Evolutionary conservation across 2,888 invertebrate genomes (phyloP), one percentile per base, ranked within the genome.

Genomic region (Hofmannophila pseudospretella): DNA sequence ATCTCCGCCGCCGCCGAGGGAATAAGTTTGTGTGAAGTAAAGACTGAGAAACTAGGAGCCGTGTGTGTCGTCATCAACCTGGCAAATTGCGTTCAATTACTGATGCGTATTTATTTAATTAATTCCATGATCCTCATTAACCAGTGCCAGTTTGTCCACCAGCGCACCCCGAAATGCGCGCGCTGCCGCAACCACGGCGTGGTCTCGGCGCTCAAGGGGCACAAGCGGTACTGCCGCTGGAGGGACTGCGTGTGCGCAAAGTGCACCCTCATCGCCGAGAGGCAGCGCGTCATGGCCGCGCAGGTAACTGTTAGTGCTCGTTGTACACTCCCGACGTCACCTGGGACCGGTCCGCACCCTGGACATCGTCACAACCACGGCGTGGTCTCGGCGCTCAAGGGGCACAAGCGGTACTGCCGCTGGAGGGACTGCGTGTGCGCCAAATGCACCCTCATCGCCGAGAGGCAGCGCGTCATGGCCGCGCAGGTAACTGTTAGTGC

Each of bases 391-490:
- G 96, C 96, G 4, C 88, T 97, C 38, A 98, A 98, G 85, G 97
- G 96, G 0, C 96, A 96, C 88, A 97, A 97, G 82, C 91, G 98
- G 8, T 98, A 98, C 85, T 99, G 98, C 75, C 91, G 97, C 42
- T 99, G 97, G 98, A 88, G 96, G 45, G 98, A 99, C 87, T 99
- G 99, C 87, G 94, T 96, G 51, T 99, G 97, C 82, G 97, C 98
- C 38, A 99, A 99, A 87, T 99, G 98, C 87, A 98, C 97, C 10
- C 91, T 99, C 48, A 99, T 99, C 51, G 98, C 98, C 1, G 98
- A 99, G 87, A 85, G 98, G 44, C 98, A 99, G 80, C 89, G 98
- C 26, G 98, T 99, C 42, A 99, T 99, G 98, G 98, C 98, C 10
- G 98, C 98, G 35, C 96, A 96, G 91, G 95, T 95, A n/a, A n/a